phyloP scores from a whole-genome alignment of 2,888 invertebrate species.

The Hypercompe scribonia region DNA sequence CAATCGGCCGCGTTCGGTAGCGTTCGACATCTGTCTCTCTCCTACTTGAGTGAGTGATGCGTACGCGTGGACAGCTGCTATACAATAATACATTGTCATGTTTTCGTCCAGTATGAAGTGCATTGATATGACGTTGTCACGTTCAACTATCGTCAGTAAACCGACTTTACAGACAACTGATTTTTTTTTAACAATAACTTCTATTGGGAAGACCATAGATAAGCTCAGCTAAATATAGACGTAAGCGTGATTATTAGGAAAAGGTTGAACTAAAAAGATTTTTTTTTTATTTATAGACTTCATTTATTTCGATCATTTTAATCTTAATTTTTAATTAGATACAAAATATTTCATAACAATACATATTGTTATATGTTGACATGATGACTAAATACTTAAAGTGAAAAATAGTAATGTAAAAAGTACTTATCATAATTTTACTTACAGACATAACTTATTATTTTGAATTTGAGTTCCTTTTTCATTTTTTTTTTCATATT shows the following conservation, averaged over 20 bases:
- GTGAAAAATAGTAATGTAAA: conserved; percentile 49
- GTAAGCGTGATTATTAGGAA: not conserved
- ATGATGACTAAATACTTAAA: conserved; percentile 73
- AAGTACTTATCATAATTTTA: conserved; percentile 45
- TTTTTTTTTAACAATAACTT: too few relatives aligned
- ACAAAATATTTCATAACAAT: conserved; percentile 61
- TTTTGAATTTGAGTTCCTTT: conserved; percentile 25
- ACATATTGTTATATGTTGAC: conserved; percentile 52
- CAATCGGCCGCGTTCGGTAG: too few relatives aligned
- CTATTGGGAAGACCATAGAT: not conserved
- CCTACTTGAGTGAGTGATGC: too few relatives aligned
- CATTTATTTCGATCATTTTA: conserved; percentile 76
- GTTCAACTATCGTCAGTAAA: too few relatives aligned
- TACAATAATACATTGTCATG: too few relatives aligned
- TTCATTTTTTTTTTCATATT: conserved; percentile 2
- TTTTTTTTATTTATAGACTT: conserved; percentile 64
- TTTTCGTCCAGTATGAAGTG: too few relatives aligned
- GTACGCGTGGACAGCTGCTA: too few relatives aligned
- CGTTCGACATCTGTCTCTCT: too few relatives aligned
- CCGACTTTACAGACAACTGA: too few relatives aligned
- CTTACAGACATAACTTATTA: conserved; percentile 31
- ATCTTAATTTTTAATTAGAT: conserved; percentile 73
- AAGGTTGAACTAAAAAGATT: conserved; percentile 35
- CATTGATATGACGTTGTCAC: too few relatives aligned
- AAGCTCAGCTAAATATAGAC: not conserved